phyloP scores from a whole-genome alignment of 2,113 vertebrate genomes.

The Syngnathus scovelli region DNA sequence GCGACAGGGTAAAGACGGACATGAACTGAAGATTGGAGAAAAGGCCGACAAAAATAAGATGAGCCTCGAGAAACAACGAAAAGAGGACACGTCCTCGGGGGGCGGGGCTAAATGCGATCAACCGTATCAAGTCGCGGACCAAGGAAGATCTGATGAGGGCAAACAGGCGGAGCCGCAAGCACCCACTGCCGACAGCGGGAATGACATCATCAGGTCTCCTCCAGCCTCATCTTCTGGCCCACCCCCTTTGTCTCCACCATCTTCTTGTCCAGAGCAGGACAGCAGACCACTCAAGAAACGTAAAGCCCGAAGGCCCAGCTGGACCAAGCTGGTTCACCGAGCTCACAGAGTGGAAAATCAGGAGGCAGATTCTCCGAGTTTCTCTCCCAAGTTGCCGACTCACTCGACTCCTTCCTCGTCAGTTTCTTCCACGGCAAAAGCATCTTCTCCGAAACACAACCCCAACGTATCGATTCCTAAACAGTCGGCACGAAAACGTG shows the following conservation, averaged over 20 bases:
- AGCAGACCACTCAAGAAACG: constrained; percentile 84
- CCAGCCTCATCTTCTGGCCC: constrained; percentile 35
- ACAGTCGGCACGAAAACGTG: constrained; percentile 73
- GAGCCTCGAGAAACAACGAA: constrained; percentile 36
- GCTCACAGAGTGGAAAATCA: constrained; percentile 60
- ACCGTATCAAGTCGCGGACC: neutral
- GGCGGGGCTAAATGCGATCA: neutral
- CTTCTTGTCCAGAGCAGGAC: constrained; percentile 67
- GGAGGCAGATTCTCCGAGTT: constrained; percentile 44
- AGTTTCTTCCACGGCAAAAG: constrained; percentile 44
- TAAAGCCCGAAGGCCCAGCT: constrained; percentile 84
- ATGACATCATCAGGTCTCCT: constrained; percentile 48
- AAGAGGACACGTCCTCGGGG: constrained; percentile 35
- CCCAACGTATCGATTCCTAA: constrained; percentile 30
- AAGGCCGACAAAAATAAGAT: constrained; percentile 47
- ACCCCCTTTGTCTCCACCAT: constrained; percentile 41
- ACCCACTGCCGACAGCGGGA: constrained; percentile 53
- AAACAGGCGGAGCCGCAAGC: constrained; percentile 44
- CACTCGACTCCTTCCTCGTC: constrained; percentile 30
- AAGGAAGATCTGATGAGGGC: constrained; percentile 28
- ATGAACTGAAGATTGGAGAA: constrained; percentile 39
- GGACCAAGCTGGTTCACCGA: constrained; percentile 82
- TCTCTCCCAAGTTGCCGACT: constrained; percentile 41
- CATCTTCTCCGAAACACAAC: constrained; percentile 51
- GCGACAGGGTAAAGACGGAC: constrained; percentile 41